Evolutionary conservation across 2,888 invertebrate species (phyloP).

Genomic region (Lutraria lutraria): DNA sequence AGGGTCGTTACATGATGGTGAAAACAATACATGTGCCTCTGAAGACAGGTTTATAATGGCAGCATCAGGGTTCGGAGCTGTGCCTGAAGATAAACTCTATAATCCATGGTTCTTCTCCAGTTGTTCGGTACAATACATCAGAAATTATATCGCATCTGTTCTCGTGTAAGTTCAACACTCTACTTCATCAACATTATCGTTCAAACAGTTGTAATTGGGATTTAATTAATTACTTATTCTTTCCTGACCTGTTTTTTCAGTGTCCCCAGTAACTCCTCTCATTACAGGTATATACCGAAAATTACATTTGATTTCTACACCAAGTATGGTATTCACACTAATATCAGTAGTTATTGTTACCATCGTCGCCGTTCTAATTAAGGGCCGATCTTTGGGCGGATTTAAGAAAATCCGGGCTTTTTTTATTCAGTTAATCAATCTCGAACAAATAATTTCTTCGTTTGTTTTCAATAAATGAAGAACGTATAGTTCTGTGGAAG

Average conservation of each 20-base stretch:
- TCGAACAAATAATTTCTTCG: no score
- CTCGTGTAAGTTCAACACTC: constrained; percentile 46
- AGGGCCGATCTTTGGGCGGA: no score
- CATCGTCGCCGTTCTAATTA: no score
- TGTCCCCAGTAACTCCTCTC: no score
- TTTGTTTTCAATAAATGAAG: no score
- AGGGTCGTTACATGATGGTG: constrained; percentile 79
- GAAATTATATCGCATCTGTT: constrained; percentile 56
- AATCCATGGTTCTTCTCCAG: constrained; percentile 79
- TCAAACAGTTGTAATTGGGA: background rate
- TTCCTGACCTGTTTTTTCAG: background rate
- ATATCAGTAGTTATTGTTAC: no score
- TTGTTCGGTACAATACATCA: constrained; percentile 74
- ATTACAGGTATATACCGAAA: background rate
- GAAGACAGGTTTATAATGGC: constrained; percentile 79
- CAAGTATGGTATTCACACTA: background rate
- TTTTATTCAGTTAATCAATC: no score
- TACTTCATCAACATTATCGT: background rate
- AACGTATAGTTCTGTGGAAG: no score
- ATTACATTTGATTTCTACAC: background rate
- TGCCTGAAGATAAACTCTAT: constrained; percentile 56
- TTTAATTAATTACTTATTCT: no score
- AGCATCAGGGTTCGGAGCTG: constrained; percentile 68
- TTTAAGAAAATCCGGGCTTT: no score
- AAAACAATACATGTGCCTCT: constrained; percentile 74